A percentile compares a stretch with the other conserved stretches of the same genome.
Conservation (phyloP, 2,888 invertebrate species). For the Carterocephalus palaemon region DNA sequence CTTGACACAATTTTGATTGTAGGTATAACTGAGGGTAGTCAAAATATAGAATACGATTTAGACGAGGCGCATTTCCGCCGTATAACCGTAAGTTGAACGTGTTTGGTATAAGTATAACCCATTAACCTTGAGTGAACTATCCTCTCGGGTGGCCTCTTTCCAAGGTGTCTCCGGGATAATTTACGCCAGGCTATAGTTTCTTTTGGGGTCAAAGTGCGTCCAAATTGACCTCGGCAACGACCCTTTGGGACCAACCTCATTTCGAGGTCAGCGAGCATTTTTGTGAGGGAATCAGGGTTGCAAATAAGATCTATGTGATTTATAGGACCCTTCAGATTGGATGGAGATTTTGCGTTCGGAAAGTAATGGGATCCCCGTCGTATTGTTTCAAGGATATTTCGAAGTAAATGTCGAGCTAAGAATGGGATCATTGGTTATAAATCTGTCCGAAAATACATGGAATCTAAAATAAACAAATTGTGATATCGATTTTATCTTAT, state of each 20-base stretch:
- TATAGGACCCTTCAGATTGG: slow-evolving; percentile 21
- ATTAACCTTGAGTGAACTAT: slow-evolving; percentile 60
- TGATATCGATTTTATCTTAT: no score
- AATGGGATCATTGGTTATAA: slow-evolving; percentile 4
- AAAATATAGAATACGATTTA: no score
- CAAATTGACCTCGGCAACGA: slow-evolving; percentile 52
- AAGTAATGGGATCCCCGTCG: slow-evolving; percentile 7
- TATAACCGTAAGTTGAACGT: no score
- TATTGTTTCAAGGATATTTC: slow-evolving; percentile 6
- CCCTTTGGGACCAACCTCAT: slow-evolving; percentile 49
- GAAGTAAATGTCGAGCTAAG: slow-evolving; percentile 2
- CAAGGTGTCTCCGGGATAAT: slow-evolving; percentile 60
- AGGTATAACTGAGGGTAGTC: no score
- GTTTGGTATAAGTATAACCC: slow-evolving; percentile 43
- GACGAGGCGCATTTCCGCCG: no score
- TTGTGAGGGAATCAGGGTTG: slow-evolving; percentile 34
- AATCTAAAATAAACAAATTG: not conserved
- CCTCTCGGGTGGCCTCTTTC: slow-evolving; percentile 57
- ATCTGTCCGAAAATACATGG: slow-evolving; percentile 1
- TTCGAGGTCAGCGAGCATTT: slow-evolving; percentile 61
- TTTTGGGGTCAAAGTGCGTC: slow-evolving; percentile 58
- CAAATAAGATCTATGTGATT: slow-evolving; percentile 27
- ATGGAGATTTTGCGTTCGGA: slow-evolving; percentile 8
- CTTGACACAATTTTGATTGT: no score
- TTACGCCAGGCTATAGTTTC: slow-evolving; percentile 49